Evolutionary conservation across 2,797 vertebrate genomes (phyloP), one percentile per base, ranked within the genome.

Genomic region (Discoglossus pictus): DNA sequence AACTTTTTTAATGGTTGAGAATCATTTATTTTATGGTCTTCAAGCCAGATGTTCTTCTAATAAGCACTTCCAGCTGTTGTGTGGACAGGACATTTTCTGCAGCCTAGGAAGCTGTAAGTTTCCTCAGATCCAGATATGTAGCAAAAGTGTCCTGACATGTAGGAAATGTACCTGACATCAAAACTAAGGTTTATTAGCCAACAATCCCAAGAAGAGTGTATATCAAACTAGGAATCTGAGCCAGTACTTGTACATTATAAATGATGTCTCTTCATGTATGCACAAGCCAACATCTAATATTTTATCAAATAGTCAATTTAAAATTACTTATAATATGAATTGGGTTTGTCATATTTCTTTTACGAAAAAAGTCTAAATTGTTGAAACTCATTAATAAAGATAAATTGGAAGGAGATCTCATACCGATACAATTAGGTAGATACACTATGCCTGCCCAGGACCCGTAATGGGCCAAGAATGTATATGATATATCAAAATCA

Each of bases 51-150:
- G 78, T 81, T 79, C 74, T 47, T 24, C 51, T 73, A 73, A 6
- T 84, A 81, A 82, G 61, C 75, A 72, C 73, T 74, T 77, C 74
- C 81, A 83, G 80, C 79, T 84, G 79, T 63, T 72, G 61, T 0
- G 4, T 54, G 75, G 73, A 78, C 68, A 73, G 68, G 35, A 47
- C 39, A 74, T 62, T 68, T 79, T 46, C 55, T 23, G 60, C 23
- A 53, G 53, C 67, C 12, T 42, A 64, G 75, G 72, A 76, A 75
- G 55, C 75, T 77, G 73, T 69, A 65, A 44, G 36, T 70, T 69
- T 54, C 39, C 69, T 40, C 5, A 21, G 55, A 54, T 74, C 51
- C 16, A 18, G 36, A 61, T 68, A 52, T 75, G 59, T 3, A 20
- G 51, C 72, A 58, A 55, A 65, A 65, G 50, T 38, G 67, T 53